Evolutionary conservation across 2,888 invertebrate genomes (phyloP), one percentile per base, ranked within the genome.

Genomic region (Taphrorychus bicolor): DNA sequence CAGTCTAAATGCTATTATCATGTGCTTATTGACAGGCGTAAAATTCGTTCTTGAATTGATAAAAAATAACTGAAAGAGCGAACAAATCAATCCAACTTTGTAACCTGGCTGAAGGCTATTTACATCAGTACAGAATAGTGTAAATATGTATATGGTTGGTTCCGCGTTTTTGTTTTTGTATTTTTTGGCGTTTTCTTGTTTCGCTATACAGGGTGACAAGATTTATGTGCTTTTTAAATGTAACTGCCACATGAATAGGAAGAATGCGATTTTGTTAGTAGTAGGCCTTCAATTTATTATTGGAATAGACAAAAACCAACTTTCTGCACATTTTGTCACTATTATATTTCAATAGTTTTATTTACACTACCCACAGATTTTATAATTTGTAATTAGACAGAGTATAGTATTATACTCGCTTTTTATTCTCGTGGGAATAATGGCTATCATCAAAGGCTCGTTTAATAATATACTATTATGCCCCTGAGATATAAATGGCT

Each of bases 21-120:
- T 52, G 60, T 41, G 49, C 22, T 1, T 21, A 59, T 52, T 52
- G 60, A 42, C 60, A 52, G 41, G 22, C 51, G 40, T 59, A 14
- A 59, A 59, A 59, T 59, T 22, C 17, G 51, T 51, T 51, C 40
- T 51, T 32, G 60, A 16, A 52, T 18, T 21, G 32, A 32, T n/a
- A 48, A 32, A 60, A 60, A 60, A 19, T 14, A 24, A 4, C 32
- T 24, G 21, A 51, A 51, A 17, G 45, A 17, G 45, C 45, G 45
- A 51, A 51, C 51, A 45, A 45, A 45, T 45, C 45, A 45, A 45
- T 45, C 45, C 11, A 45, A 16, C 5, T 45, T 17, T 16, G 45
- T 16, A 17, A 32, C 32, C 32, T 32, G 32, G 3, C 11, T 9
- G 32, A 32, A 32, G 32, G 32, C 11, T 32, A 11, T 32, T 32